Evolutionary conservation across 2,797 vertebrate genomes (phyloP), one percentile per base, ranked within the genome.

Genomic region (Scolopax rusticola): DNA sequence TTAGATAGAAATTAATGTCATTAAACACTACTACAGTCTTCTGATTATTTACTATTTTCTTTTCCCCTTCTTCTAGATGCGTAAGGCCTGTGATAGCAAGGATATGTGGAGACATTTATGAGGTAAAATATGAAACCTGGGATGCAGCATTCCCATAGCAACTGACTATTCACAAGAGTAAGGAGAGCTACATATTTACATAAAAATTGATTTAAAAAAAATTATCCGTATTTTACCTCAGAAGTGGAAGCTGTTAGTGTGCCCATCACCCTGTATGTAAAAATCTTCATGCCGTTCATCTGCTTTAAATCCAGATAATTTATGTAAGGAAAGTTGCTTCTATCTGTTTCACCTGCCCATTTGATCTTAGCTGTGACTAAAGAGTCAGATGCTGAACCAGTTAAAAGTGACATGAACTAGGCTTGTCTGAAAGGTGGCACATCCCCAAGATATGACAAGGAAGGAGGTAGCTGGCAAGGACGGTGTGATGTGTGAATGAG

Each of bases 131-230:
- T 2, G 14, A 82, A 94, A 63, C 8, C 54, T 78, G 48, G 30
- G 21, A 20, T 60, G 18, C 10, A 10, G 13, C 20, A 94, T 97
- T 96, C 92, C 90, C 87, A 96, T 80, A 78, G 80, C 27, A 97
- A 90, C 84, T 84, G 43, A 24, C 40, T 73, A 67, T 65, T 84
- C 16, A 19, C 64, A 79, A 87, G 48, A 93, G 84, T 80, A 47
- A 97, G 45, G 43, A 78, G 59, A 92, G 48, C 7, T 78, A 67
- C 70, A 75, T 40, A 85, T 82, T 87, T 89, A 76, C 13, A 40
- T 28, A n/a, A 75, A 89, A 94, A 56, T 63, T 67, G 12, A 68
- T 8, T 77, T 88, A 68, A 78, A 78, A 68, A 54, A 5, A 51
- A 24, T 15, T 15, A 19, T 25, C 33, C 6, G 38, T 9, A 50